Evolutionary conservation across 2,797 vertebrate genomes (phyloP), one percentile per base, ranked within the genome.

Genomic region (Emydoidea blandingii): DNA sequence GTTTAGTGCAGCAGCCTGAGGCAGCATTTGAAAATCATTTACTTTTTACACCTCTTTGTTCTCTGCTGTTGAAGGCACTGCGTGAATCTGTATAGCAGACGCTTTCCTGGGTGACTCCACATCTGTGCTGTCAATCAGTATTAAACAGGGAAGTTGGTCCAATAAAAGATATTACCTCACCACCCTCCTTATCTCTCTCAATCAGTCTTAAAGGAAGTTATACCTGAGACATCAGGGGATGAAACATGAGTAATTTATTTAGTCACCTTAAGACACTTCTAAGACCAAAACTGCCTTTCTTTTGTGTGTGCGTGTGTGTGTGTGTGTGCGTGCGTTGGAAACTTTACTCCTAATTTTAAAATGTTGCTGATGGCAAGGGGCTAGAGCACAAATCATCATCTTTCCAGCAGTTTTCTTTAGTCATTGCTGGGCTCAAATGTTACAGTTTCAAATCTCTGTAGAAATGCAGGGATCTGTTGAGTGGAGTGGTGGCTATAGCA

Each of bases 71-170:
- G 79, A 95, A 95, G 65, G 41, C 85, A 93, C 56, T 34, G 44
- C 90, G 79, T 91, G 92, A 91, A 90, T 89, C 25, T 88, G 65
- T 93, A 79, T 85, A n/a, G 91, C 89, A 86, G 82, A 83, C 89
- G 85, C 74, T 96, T 96, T 94, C 90, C 96, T 95, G 91, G 34
- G 34, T 97, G 92, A 95, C 85, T 86, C 50, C 87, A 56, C 83
- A 91, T 97, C 68, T 88, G 29, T 72, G 41, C 88, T 90, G 94
- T 96, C 97, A 97, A 89, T 92, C 96, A 96, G 80, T 65, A 95
- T 94, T 83, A 95, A 97, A 44, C 16, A n/a, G 9, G 19, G n/a
- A 68, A 68, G 65, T 37, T 68, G 65, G 18, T 68, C n/a, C 65
- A 65, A 68, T 68, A 11, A 68, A 68, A 68, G n/a, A 21, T 21